Percentiles rank a stretch among this genome's conserved stretches.
phyloP scores from a whole-genome alignment of 2,888 invertebrate genomes.

The Nebria salina region DNA sequence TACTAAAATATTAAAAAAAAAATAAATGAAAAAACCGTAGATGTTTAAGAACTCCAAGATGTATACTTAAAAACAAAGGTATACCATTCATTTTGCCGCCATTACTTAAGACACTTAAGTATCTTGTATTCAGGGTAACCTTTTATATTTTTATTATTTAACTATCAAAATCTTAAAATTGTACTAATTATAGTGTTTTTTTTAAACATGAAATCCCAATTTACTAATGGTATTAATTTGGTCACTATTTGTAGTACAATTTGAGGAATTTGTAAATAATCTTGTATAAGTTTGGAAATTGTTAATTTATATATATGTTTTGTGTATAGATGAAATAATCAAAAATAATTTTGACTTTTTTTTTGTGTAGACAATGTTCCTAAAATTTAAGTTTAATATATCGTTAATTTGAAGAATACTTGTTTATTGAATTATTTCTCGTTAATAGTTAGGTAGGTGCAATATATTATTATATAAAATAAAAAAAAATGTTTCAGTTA shows the following conservation, averaged over 20 bases:
- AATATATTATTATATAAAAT: slow-evolving; percentile 61
- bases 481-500: slow-evolving; percentile 37
- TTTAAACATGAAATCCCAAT: not conserved
- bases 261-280: not conserved
- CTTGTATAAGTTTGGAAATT: not conserved
- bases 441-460: slow-evolving; percentile 62
- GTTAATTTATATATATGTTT: slow-evolving; percentile 18
- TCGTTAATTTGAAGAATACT: slow-evolving; percentile 39
- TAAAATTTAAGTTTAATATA: slow-evolving; percentile 57
- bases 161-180: not conserved
- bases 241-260: not conserved
- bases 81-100: not conserved
- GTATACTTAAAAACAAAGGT: slow-evolving; percentile 29
- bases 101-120: not conserved
- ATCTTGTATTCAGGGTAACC: not conserved
- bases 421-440: slow-evolving; percentile 50
- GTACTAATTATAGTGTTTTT: not conserved
- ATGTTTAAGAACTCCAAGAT: slow-evolving; percentile 35
- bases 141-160: not conserved
- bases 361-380: slow-evolving; percentile 58
- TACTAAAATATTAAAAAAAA: slow-evolving; percentile 22
- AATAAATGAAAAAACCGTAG: slow-evolving; percentile 10
- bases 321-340: slow-evolving; percentile 36
- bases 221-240: not conserved
- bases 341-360: slow-evolving; percentile 35